These are phyloP conservation scores for Phataginus tricuspis DNA, from an alignment of 2,797 vertebrate species.

Conservation along the genomic window DNA sequence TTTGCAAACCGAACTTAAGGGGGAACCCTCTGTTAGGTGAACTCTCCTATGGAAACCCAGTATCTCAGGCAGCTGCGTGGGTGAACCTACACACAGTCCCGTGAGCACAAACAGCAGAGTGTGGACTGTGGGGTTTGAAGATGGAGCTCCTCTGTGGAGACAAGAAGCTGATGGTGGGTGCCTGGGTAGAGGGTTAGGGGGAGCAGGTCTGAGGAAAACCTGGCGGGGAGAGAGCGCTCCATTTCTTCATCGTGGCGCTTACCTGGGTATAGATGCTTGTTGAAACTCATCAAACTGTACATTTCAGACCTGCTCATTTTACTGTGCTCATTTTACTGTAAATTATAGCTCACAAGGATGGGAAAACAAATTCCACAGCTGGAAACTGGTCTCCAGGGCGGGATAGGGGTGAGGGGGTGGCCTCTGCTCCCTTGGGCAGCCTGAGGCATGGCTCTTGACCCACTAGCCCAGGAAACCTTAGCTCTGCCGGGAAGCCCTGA, in stretches of 20 bases:
- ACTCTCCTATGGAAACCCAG: fast-evolving
- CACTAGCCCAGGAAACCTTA: neutral
- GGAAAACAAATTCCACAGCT: neutral
- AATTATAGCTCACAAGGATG: neutral
- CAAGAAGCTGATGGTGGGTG: neutral
- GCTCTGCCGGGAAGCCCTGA: neutral
- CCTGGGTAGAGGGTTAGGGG: fast-evolving
- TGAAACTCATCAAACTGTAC: neutral
- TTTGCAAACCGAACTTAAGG: neutral
- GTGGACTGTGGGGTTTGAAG: fast-evolving
- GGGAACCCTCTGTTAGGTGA: neutral
- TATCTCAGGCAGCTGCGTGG: fast-evolving
- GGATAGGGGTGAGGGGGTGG: too few relatives aligned
- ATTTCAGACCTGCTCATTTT: neutral
- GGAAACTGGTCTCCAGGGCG: neutral
- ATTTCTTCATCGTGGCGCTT: neutral
- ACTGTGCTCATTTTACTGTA: neutral
- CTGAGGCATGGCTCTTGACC: fast-evolving
- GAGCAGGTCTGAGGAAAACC: fast-evolving
- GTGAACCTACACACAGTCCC: fast-evolving
- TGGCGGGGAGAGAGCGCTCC: neutral
- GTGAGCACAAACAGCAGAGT: neutral
- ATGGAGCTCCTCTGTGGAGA: neutral
- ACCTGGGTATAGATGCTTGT: neutral
- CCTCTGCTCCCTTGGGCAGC: neutral